A percentile compares a stretch with the other conserved stretches of the same genome.
Conservation (phyloP, 2,888 invertebrate genomes). For the Coleophora flavipennella region DNA sequence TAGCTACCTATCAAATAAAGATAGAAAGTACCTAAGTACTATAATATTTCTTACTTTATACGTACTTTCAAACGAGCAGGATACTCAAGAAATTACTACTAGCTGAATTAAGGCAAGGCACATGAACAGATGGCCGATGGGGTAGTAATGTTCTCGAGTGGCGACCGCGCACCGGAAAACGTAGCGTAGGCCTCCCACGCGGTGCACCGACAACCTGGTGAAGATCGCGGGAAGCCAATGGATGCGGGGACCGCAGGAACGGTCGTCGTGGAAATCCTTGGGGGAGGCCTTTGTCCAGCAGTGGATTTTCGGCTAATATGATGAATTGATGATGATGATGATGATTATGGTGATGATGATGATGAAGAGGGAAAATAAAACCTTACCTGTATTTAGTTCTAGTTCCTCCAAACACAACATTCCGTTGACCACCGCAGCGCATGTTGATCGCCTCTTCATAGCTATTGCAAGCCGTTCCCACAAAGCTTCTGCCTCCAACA, state of each 20-base stretch:
- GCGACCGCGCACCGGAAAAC: too few species aligned
- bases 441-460: slow-evolving; percentile 32
- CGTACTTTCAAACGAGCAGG: background rate
- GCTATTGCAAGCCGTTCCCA: slow-evolving; percentile 43
- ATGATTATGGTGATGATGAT: background rate
- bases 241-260: too few species aligned
- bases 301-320: too few species aligned
- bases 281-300: too few species aligned
- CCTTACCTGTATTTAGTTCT: slow-evolving; percentile 35
- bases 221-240: too few species aligned
- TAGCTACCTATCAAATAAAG: background rate
- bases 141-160: too few species aligned
- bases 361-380: background rate
- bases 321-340: too few species aligned
- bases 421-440: slow-evolving; percentile 33
- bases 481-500: slow-evolving; percentile 38
- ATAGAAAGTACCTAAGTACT: background rate
- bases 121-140: too few species aligned
- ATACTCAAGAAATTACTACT: background rate
- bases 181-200: too few species aligned
- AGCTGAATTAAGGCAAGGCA: background rate
- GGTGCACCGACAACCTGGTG: too few species aligned
- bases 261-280: too few species aligned
- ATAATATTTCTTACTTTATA: background rate
- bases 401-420: slow-evolving; percentile 42